phyloP scores from a whole-genome alignment of 1,140 invertebrate species.

The Sminthurides bifidus region DNA sequence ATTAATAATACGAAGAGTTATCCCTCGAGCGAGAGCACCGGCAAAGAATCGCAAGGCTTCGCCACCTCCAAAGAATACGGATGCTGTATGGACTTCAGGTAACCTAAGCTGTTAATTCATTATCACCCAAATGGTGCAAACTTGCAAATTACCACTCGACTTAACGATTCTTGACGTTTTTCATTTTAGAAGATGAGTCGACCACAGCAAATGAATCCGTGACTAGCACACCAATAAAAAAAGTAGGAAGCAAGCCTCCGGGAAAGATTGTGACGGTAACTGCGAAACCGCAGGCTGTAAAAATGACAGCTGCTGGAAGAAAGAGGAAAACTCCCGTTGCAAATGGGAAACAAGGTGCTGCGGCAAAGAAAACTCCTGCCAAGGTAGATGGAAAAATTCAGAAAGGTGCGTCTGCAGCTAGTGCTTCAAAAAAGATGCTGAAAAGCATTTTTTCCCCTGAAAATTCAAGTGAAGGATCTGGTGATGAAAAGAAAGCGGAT shows the following conservation, averaged over 20 bases:
- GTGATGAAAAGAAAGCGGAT: constrained; percentile 4
- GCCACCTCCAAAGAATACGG: too few species aligned
- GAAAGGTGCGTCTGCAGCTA: neutral
- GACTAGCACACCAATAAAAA: constrained; percentile 15
- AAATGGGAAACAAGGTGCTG: neutral
- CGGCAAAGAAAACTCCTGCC: constrained; percentile 1
- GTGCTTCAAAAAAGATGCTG: constrained; percentile 8
- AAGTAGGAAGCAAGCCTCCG: constrained; percentile 17
- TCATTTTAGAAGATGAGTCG: too few species aligned
- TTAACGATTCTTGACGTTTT: too few species aligned
- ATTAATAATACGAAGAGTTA: constrained; percentile 21
- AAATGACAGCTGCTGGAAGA: constrained; percentile 1
- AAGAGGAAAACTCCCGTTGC: neutral
- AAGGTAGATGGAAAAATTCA: neutral
- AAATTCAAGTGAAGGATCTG: constrained; percentile 23
- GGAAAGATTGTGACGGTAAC: neutral
- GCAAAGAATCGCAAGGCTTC: too few species aligned
- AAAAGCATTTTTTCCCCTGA: constrained; percentile 27
- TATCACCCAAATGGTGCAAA: too few species aligned
- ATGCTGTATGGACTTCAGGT: too few species aligned
- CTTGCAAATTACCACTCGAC: too few species aligned
- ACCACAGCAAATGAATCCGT: neutral
- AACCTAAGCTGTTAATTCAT: too few species aligned
- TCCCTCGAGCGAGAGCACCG: constrained; percentile 1
- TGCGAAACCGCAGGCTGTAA: neutral